Percentiles rank a stretch among this genome's conserved stretches.
These are phyloP conservation scores for Valencia hispanica DNA, from an alignment of 2,797 vertebrate genomes.

Conservation along the genomic window DNA sequence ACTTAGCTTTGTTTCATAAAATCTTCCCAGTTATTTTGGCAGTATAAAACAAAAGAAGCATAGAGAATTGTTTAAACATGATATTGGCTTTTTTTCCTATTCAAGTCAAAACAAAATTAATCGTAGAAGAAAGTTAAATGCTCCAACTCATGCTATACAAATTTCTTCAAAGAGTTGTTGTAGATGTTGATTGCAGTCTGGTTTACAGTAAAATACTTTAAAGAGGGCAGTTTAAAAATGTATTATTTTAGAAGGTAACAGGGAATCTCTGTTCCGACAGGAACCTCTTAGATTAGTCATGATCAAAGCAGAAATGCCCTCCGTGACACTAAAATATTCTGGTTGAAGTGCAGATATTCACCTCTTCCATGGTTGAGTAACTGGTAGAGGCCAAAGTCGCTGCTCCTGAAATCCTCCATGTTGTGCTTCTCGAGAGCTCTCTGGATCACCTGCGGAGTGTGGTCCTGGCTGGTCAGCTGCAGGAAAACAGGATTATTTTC, in stretches of 20 bases:
- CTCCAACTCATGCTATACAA: too few species aligned
- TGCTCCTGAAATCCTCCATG: slow-evolving; percentile 75
- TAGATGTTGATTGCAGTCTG: neutral
- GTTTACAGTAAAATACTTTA: neutral
- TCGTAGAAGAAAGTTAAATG: too few species aligned
- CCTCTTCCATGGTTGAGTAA: slow-evolving; percentile 83
- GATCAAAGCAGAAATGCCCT: neutral
- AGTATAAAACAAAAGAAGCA: neutral
- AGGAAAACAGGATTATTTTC: slow-evolving; percentile 6
- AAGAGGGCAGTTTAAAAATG: neutral
- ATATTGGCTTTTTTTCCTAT: neutral
- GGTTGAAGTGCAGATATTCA: slow-evolving; percentile 51
- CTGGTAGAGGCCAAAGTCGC: slow-evolving; percentile 85
- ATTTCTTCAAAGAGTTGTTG: too few species aligned
- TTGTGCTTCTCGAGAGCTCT: slow-evolving; percentile 89
- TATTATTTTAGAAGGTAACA: neutral
- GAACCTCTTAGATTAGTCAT: neutral
- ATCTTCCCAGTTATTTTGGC: neutral
- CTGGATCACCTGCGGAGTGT: slow-evolving; percentile 86
- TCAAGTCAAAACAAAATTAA: neutral
- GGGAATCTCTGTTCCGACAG: neutral
- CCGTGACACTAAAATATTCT: neutral
- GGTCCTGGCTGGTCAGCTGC: slow-evolving; percentile 92
- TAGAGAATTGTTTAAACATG: neutral
- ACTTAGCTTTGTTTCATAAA: neutral